Base-by-base conservation (phyloP, 2,888 invertebrate species). In the Molorchus minor region DNA sequence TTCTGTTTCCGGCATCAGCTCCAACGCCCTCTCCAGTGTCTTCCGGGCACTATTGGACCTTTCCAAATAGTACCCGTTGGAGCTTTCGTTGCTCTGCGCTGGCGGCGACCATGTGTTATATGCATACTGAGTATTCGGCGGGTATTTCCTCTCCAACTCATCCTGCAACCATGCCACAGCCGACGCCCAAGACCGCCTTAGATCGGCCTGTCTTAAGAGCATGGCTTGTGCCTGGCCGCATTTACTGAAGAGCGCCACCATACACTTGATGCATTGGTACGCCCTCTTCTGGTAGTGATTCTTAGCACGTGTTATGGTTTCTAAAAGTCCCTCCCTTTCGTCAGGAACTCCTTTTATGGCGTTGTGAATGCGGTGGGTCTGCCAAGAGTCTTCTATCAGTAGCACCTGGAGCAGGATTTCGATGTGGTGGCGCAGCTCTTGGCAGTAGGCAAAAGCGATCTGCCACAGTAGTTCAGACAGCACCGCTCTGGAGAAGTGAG, bases 201-300 rank as follows among this genome's bases (percentile, higher is more conserved):
- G 84, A 72, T 93, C 92, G 1, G 86, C 84, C 78, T 90, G 90
- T 61, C 87, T 86, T 76, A 90, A 88, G 70, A 96, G 85, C 82
- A 96, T 88, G 75, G 89, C 45, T 74, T 90, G 86, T 17, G 94
- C 94, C 61, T 88, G 85, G 55, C 88, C 87, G 79, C 94, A 94
- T 80, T 92, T 90, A 72, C 89, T 88, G 84, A 97, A 95, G 65
- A 97, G 85, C 70, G 91, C 88, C 64, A 96, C 96, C 84, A 98
- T 87, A 79, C 95, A 93, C 83, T 98, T 98, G 64, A 98, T 94
- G 82, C 96, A 97, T 81, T 96, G 95, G 84, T 98, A 98, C 64
- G 96, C 95, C 67, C 97, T 86, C 82, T 97, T 97, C 81, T 97
- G 96, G 82, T 96, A 96, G 82, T 96, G 95, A 65, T 91, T 93